Evolutionary conservation across 2,113 vertebrate species (phyloP).

Genomic region (Geococcyx californianus): DNA sequence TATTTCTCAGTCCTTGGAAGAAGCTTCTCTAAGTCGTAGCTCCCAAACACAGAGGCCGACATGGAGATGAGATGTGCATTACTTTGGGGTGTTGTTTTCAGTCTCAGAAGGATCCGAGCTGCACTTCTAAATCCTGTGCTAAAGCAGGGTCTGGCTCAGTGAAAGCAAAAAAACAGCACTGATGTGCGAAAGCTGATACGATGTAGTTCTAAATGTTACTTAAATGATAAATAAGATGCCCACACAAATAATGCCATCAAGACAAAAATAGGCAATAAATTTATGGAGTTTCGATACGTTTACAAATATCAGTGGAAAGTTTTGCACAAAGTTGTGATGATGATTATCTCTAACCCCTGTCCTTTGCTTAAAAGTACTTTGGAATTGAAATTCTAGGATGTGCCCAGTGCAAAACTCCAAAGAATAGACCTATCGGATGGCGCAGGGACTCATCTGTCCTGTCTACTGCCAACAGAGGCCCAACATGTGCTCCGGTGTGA

Average conservation of each 20-base stretch:
- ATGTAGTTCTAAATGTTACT: too few relatives aligned
- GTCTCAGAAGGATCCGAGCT: background rate
- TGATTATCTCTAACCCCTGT: background rate
- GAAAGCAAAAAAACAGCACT: background rate
- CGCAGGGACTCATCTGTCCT: background rate
- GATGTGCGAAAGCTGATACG: background rate
- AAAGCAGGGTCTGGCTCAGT: background rate
- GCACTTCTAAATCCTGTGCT: background rate
- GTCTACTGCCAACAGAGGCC: accelerated
- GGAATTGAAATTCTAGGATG: background rate
- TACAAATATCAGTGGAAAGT: background rate
- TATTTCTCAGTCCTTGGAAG: background rate
- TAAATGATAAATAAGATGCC: background rate
- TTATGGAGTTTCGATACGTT: background rate
- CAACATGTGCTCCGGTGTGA: background rate
- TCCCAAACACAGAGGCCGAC: background rate
- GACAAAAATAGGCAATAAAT: background rate
- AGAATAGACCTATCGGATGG: background rate
- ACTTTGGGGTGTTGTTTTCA: background rate
- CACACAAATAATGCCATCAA: background rate
- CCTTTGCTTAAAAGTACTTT: background rate
- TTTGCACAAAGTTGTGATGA: too few relatives aligned
- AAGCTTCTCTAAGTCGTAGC: background rate
- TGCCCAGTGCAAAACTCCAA: background rate
- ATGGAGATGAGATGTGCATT: background rate